phyloP scores from a whole-genome alignment of 2,113 vertebrate species.

The Boulengeromyrus knoepffleri region DNA sequence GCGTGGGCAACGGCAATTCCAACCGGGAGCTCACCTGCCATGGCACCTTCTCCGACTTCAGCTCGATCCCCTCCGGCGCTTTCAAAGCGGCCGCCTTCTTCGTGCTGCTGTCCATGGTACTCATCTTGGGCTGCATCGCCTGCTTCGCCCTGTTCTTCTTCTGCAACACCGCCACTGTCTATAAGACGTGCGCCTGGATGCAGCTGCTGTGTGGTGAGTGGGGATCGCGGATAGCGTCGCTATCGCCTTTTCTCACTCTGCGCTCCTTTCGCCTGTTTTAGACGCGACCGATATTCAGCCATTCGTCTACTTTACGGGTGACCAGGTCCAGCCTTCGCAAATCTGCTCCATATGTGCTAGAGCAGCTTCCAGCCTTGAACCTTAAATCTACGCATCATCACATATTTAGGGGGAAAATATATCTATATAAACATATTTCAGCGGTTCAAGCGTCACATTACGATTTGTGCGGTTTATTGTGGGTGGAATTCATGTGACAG shows the following conservation, averaged over 20 bases:
- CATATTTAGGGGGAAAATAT: background rate
- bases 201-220: slow-evolving; percentile 80
- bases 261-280: background rate
- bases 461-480: background rate
- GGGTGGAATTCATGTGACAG: background rate
- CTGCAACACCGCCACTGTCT: slow-evolving; percentile 87
- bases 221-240: background rate
- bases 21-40: slow-evolving; percentile 77
- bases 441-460: background rate
- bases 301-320: background rate
- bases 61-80: slow-evolving; percentile 77
- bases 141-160: slow-evolving; percentile 88
- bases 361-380: background rate
- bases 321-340: background rate
- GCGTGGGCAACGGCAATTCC: slow-evolving; percentile 73
- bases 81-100: slow-evolving; percentile 83
- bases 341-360: background rate
- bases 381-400: background rate
- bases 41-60: slow-evolving; percentile 81
- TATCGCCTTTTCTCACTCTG: background rate
- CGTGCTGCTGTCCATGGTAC: slow-evolving; percentile 87
- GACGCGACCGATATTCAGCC: background rate
- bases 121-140: slow-evolving; percentile 81
- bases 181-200: slow-evolving; percentile 92
- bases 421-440: background rate